Base-by-base conservation (phyloP, 2,113 vertebrate species). In the Anseranas semipalmata region DNA sequence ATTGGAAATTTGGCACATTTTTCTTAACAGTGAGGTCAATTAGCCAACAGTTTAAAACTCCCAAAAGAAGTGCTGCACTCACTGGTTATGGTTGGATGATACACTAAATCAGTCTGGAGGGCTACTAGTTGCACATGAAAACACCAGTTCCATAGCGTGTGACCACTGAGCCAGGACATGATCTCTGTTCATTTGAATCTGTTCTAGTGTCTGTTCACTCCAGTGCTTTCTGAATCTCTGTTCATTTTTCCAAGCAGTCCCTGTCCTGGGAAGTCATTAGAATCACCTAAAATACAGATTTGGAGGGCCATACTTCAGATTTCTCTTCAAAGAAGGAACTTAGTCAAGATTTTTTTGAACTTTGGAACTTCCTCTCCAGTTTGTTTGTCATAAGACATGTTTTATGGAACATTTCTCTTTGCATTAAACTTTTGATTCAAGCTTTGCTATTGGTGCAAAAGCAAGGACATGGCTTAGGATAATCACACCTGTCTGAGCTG, bases 91-190 rank as follows among this genome's bases (percentile, higher is more conserved):
- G 15, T 10, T 80, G 45, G 15, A 33, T 52, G 27, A 41, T 25
- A 32, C 0, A 0, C 7, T 83, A 70, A 78, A 76, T 24, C 10
- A 73, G 2, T 63, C 43, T 83, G 22, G 48, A 90, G 22, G 19
- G 32, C 4, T 55, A 19, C 18, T 30, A 21, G 15, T 18, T 73
- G 9, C 45, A 70, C 19, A 22, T 45, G 28, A 67, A 67, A 60
- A 65, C 46, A 28, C 18, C 22, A 0, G 0, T 50, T 16, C 10
- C 24, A 43, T 0, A 1, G 6, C 0, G 7, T 33, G 15, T 16
- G 6, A 20, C 2, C 39, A 30, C 33, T 2, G 4, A 81, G 25
- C 9, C 25, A 46, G 19, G 30, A 60, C 15, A 41, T 2, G 12
- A 56, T 9, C 55, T 80, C 52, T 74, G 7, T 15, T 66, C 60